phyloP scores from a whole-genome alignment of 1,140 invertebrate genomes.

The Pemphigus obesinymphae region DNA sequence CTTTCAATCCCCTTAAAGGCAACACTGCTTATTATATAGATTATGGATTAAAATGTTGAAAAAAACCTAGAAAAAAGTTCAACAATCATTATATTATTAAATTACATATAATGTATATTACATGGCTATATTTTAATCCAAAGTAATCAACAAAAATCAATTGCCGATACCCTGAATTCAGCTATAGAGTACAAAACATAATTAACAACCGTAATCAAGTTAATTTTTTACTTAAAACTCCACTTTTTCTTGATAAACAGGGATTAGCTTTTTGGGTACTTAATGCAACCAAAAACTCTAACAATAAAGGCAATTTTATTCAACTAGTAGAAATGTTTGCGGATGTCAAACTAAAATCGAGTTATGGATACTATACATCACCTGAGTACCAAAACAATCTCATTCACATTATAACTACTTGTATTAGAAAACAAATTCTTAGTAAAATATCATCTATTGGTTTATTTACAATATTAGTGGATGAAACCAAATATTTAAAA shows the following conservation, averaged over 20 bases:
- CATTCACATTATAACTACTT: not conserved
- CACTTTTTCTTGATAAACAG: not conserved
- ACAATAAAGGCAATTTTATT: constrained; percentile 8
- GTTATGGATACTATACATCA: constrained; percentile 1
- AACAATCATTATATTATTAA: not conserved
- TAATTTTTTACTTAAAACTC: not conserved
- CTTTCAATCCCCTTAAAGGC: too few relatives aligned
- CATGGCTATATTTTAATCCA: not conserved
- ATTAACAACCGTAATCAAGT: not conserved
- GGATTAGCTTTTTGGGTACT: constrained; percentile 5
- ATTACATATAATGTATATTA: not conserved
- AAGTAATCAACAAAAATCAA: not conserved
- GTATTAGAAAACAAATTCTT: not conserved
- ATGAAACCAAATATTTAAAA: not conserved
- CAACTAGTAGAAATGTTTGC: constrained; percentile 11
- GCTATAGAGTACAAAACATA: not conserved
- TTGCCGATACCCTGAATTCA: not conserved
- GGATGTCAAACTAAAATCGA: not conserved
- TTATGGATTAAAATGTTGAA: not conserved
- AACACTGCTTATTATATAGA: not conserved
- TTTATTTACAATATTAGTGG: not conserved
- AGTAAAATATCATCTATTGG: not conserved
- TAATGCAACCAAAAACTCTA: not conserved
- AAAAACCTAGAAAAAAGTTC: not conserved
- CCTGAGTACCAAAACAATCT: not conserved